phyloP scores from a whole-genome alignment of 2,888 invertebrate species.

The Eueremaeus valkanovi region DNA sequence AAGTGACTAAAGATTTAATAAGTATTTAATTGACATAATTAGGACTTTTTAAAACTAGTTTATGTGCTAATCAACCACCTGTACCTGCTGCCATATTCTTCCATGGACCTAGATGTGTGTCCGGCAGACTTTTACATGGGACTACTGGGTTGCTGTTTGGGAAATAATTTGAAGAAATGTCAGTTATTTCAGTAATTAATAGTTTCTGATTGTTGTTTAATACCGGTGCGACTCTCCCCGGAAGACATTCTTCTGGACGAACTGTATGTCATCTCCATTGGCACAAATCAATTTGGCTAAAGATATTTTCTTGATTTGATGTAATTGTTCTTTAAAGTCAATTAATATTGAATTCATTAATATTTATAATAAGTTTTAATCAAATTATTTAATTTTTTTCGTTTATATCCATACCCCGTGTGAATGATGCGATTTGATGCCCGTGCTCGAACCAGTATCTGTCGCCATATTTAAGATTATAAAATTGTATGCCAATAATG shows the following conservation, averaged over 20 bases:
- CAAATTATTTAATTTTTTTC: neutral
- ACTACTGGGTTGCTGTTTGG: constrained; percentile 70
- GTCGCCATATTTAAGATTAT: constrained; percentile 85
- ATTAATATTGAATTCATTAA: constrained; percentile 54
- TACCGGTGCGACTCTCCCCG: constrained; percentile 45
- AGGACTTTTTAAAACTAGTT: neutral
- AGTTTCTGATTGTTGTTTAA: neutral
- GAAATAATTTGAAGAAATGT: neutral
- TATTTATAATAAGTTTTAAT: no score
- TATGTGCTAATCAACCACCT: neutral
- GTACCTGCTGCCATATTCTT: constrained; percentile 51
- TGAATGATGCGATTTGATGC: constrained; percentile 45
- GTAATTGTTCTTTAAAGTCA: constrained; percentile 44
- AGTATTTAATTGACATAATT: neutral
- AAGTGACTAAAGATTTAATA: neutral
- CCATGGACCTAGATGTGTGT: constrained; percentile 77
- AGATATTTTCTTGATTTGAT: constrained; percentile 46
- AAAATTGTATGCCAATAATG: constrained; percentile 92
- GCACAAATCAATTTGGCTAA: constrained; percentile 47
- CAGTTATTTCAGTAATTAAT: neutral
- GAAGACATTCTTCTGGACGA: constrained; percentile 47
- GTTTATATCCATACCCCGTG: constrained; percentile 41
- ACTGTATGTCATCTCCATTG: constrained; percentile 48
- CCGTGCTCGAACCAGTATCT: constrained; percentile 74
- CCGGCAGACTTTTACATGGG: constrained; percentile 75